phyloP scores from a whole-genome alignment of 2,888 invertebrate genomes.

The Bombyx huttoni region DNA sequence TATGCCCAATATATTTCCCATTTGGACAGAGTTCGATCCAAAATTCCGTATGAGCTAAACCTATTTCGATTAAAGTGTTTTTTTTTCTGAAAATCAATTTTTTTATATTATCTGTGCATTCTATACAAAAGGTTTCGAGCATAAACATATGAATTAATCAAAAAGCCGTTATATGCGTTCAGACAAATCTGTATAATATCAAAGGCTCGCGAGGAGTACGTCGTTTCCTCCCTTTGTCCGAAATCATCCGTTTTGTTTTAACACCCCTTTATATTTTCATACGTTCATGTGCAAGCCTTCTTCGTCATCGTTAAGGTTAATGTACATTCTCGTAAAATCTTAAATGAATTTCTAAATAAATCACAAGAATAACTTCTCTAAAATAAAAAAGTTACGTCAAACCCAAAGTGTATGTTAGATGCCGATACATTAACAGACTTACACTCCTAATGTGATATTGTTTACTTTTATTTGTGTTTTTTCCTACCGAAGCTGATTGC shows the following conservation, averaged over 20 bases:
- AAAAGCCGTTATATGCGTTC: constrained; percentile 58
- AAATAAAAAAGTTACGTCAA: neutral
- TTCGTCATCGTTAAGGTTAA: constrained; percentile 27
- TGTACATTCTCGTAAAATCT: constrained; percentile 13
- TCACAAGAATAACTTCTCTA: neutral
- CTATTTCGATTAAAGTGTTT: too few relatives aligned
- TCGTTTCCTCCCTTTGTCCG: constrained; percentile 68
- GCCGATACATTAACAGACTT: too few relatives aligned
- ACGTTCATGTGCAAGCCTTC: constrained; percentile 52
- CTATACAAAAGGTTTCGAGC: neutral
- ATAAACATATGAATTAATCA: constrained; percentile 50
- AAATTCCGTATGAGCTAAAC: too few relatives aligned
- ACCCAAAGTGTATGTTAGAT: neutral
- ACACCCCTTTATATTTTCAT: constrained; percentile 68
- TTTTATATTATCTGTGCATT: neutral
- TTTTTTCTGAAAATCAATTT: too few relatives aligned
- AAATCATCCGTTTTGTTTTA: constrained; percentile 70
- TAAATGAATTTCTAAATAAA: neutral
- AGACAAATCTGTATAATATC: constrained; percentile 40
- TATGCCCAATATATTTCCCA: too few relatives aligned
- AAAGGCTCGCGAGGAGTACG: constrained; percentile 51
- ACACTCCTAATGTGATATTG: too few relatives aligned
- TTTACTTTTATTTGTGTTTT: too few relatives aligned
- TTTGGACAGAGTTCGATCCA: too few relatives aligned
- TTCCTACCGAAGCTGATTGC: too few relatives aligned